Conservation (phyloP, 2,888 invertebrate genomes). For the Punctoribates punctum region DNA sequence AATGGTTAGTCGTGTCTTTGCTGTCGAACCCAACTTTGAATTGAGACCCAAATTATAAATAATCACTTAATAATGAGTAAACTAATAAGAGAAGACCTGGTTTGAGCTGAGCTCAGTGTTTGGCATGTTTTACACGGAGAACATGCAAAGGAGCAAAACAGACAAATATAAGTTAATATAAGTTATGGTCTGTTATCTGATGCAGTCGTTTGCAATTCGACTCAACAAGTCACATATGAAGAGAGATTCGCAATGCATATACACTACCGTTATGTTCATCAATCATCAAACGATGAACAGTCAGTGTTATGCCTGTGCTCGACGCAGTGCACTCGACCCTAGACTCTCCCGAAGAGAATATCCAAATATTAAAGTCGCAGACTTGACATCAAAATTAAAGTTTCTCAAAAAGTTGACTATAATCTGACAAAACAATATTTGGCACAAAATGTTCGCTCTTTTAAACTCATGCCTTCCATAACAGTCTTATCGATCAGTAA, state of each 20-base stretch:
- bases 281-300: constrained; percentile 9
- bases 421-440: background rate
- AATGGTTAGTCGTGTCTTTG: background rate
- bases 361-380: background rate
- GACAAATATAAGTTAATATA: background rate
- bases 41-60: constrained; percentile 28
- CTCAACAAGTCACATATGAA: constrained; percentile 29
- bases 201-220: background rate
- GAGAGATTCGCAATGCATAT: constrained; percentile 24
- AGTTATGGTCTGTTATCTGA: constrained; percentile 10
- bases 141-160: background rate
- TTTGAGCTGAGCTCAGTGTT: no score
- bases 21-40: background rate
- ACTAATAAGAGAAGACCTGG: no score
- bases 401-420: background rate
- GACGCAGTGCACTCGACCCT: background rate
- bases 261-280: constrained; percentile 19
- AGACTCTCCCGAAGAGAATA: background rate
- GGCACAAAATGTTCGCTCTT: background rate
- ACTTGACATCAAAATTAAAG: constrained; percentile 8
- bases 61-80: constrained; percentile 5
- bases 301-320: background rate
- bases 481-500: no score
- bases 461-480: background rate
- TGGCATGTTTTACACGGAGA: no score